Base-by-base conservation (phyloP, 2,888 invertebrate species). In the Protophormia terraenovae region DNA sequence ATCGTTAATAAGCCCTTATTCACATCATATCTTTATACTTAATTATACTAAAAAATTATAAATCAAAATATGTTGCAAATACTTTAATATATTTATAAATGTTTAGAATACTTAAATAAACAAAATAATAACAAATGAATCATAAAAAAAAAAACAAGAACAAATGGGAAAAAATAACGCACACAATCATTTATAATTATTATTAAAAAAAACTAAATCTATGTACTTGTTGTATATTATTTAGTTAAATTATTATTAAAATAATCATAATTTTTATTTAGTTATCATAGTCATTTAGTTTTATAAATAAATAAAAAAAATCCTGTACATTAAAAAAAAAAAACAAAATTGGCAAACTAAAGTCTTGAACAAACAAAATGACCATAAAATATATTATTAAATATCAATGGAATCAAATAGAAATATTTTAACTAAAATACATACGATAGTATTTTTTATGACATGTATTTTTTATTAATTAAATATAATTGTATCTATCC, bases 141-240 rank as follows among this genome's bases (percentile, higher is more conserved):
- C n/a, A n/a, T n/a, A 55, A 64, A 35, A 50, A 72, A 58, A 14
- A 7, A 60, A 45, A 62, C 7, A 32, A n/a, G 16, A 29, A 58
- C 19, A 47, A 50, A 27, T n/a, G 27, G 35, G 22, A 22, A 75
- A 60, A 60, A 82, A 35, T 77, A 41, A 76, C 71, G 66, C 64
- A 62, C 80, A 86, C 81, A 75, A 86, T 60, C 80, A 77, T 73
- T 45, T 71, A 67, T 58, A 29, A 29, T 7, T 29, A 5, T 29
- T n/a, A 50, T 6, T n/a, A 27, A 7, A 55, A 55, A 2, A 5
- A 6, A 29, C 8, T n/a, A 58, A 19, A 50, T 24, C 2, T 27
- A 55, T 55, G 27, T 29, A 29, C 29, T 29, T 5, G 2, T 58
- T 60, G 41, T 32, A 58, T 45, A 60, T 41, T n/a, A 73, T 73